Evolutionary conservation across 64 coral and sea anemone genomes (phyloP).

Genomic region (Dendrophyllia cribrosa): DNA sequence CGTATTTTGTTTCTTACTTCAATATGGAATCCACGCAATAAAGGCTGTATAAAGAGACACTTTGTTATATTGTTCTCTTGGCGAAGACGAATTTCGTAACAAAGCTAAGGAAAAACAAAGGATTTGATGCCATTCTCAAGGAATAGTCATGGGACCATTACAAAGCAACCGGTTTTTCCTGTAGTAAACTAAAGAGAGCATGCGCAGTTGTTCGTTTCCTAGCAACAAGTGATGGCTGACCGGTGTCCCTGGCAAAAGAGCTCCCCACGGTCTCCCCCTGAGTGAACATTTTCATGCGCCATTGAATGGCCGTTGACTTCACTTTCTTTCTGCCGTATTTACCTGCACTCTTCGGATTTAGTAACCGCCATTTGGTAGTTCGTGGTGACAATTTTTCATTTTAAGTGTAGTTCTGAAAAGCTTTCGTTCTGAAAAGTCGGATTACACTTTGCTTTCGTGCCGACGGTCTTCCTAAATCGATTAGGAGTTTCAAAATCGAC

Average conservation of each 20-base stretch:
- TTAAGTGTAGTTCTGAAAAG: background rate
- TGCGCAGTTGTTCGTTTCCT: slow-evolving; percentile 11
- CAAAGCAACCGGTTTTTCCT: slow-evolving; percentile 46
- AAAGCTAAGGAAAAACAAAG: slow-evolving; percentile 8
- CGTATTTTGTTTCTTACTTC: background rate
- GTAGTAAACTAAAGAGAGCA: background rate
- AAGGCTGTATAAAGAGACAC: background rate
- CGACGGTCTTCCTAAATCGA: slow-evolving; percentile 2
- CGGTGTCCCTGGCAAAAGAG: slow-evolving; percentile 5
- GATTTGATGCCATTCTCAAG: slow-evolving; percentile 27
- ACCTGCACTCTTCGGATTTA: slow-evolving; percentile 16
- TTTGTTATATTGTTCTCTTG: slow-evolving; percentile 11
- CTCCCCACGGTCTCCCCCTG: slow-evolving; percentile 39
- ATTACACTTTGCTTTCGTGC: background rate
- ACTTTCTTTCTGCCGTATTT: slow-evolving; percentile 43
- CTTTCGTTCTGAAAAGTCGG: background rate
- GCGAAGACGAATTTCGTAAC: slow-evolving; percentile 26
- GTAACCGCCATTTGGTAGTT: slow-evolving; percentile 40
- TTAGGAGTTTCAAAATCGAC: slow-evolving; percentile 36
- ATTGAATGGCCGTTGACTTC: slow-evolving; percentile 42
- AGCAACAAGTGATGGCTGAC: slow-evolving; percentile 7
- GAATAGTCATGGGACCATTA: slow-evolving; percentile 27
- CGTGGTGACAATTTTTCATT: background rate
- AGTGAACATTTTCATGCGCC: slow-evolving; percentile 15
- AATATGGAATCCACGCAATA: background rate